A percentile compares a stretch with the other conserved stretches of the same genome.
These are phyloP conservation scores for Solenopsis fugax DNA, from an alignment of 1,140 invertebrate species.

Conservation along the genomic window DNA sequence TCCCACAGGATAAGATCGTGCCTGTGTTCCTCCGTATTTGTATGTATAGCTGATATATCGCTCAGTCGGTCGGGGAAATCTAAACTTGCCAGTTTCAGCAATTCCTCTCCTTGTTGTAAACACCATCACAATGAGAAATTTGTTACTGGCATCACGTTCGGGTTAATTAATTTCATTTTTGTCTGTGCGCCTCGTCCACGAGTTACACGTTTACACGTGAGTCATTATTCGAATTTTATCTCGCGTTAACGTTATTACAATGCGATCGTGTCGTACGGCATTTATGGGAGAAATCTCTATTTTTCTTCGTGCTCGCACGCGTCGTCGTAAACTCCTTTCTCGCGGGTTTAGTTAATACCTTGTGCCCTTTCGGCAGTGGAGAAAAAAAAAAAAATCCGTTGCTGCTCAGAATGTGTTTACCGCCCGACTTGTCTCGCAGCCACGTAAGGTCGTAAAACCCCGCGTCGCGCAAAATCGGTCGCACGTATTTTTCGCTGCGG, in stretches of 20 bases:
- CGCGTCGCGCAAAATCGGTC: conserved; percentile 72
- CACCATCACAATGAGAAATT: conserved; percentile 38
- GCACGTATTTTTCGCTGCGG: conserved; percentile 72
- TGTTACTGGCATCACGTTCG: conserved; percentile 17
- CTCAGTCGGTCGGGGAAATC: conserved; percentile 75
- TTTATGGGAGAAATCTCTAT: neutral
- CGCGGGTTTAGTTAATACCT: neutral
- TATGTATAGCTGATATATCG: conserved; percentile 59
- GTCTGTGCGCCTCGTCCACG: neutral
- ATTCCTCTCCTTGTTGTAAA: conserved; percentile 56
- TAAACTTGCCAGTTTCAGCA: conserved; percentile 71
- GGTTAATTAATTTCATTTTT: conserved; percentile 56
- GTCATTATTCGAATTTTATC: neutral
- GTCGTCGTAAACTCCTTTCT: conserved; percentile 16
- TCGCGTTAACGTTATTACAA: neutral
- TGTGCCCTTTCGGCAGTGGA: neutral
- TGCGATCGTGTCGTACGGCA: neutral
- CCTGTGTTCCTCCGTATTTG: conserved; percentile 63
- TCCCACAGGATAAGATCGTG: conserved; percentile 35
- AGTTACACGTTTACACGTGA: neutral
- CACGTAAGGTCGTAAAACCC: conserved; percentile 81
- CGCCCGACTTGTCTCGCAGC: conserved; percentile 73
- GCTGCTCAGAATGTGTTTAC: conserved; percentile 70
- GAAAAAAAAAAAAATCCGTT: conserved; percentile 47
- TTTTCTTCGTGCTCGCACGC: neutral